A percentile compares a stretch with the other conserved stretches of the same genome.
phyloP scores from a whole-genome alignment of 2,113 vertebrate species.

The Daubentonia madagascariensis region DNA sequence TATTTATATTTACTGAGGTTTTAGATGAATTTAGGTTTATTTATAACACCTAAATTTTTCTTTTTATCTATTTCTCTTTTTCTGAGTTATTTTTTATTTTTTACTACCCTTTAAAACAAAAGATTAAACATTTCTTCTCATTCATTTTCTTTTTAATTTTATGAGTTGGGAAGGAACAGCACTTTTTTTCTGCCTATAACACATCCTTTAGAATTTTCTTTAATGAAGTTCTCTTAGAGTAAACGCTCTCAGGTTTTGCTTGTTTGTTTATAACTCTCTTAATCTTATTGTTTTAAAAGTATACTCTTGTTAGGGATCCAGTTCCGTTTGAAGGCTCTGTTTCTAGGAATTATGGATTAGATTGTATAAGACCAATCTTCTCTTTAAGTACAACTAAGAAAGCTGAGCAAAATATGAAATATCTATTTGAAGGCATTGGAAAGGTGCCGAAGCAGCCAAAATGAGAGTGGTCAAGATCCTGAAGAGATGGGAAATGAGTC shows the following conservation, averaged over 20 bases:
- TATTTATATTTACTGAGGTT: background rate
- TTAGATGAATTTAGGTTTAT: background rate
- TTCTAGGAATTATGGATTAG: slow-evolving; percentile 34
- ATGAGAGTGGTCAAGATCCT: background rate
- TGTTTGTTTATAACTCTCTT: background rate
- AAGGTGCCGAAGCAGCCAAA: background rate
- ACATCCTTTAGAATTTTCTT: background rate
- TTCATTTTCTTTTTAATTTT: background rate
- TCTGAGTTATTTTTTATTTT: background rate
- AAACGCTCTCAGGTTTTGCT: background rate
- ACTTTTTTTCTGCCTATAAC: background rate
- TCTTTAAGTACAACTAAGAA: background rate
- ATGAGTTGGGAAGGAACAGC: background rate
- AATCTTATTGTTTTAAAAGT: background rate
- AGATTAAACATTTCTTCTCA: background rate
- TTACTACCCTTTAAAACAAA: background rate
- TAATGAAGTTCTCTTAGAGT: background rate
- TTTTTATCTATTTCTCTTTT: background rate
- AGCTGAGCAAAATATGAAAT: background rate
- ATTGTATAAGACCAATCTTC: background rate
- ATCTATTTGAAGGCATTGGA: background rate
- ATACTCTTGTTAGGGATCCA: background rate
- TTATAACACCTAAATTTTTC: background rate
- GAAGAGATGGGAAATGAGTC: background rate
- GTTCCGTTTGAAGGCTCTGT: background rate